phyloP scores from a whole-genome alignment of 2,113 vertebrate species.

The Anseranas semipalmata region DNA sequence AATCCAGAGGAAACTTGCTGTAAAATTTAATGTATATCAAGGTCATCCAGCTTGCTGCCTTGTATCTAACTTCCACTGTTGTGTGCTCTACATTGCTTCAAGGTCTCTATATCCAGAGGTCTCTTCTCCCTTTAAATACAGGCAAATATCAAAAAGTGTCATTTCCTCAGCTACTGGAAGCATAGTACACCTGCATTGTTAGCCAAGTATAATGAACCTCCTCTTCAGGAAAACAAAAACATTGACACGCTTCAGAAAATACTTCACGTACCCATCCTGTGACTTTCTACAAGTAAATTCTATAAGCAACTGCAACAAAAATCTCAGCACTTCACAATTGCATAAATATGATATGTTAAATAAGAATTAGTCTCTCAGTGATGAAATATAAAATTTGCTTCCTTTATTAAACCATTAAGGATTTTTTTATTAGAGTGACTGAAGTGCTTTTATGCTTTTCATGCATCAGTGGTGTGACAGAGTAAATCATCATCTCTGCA shows the following conservation, averaged over 20 bases:
- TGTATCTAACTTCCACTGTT: background rate
- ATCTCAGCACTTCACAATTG: background rate
- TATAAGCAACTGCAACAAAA: background rate
- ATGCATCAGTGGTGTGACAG: slow-evolving; percentile 20
- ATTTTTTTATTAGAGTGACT: background rate
- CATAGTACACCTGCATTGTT: background rate
- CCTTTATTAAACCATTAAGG: background rate
- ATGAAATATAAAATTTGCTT: background rate
- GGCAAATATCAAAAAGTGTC: background rate
- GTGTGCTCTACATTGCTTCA: background rate
- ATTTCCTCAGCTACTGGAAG: background rate
- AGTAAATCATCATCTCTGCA: background rate
- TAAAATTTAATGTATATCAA: background rate
- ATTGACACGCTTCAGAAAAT: background rate
- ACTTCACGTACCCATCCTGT: background rate
- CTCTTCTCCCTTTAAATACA: background rate
- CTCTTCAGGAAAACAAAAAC: background rate
- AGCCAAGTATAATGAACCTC: background rate
- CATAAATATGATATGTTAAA: background rate
- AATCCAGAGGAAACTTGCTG: background rate
- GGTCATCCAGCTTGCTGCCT: background rate
- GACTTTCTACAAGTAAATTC: background rate
- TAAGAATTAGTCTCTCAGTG: background rate
- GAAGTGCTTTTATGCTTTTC: background rate
- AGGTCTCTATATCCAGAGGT: background rate